Evolutionary conservation across 2,113 vertebrate species (phyloP).

Genomic region (Psephotus haematonotus): DNA sequence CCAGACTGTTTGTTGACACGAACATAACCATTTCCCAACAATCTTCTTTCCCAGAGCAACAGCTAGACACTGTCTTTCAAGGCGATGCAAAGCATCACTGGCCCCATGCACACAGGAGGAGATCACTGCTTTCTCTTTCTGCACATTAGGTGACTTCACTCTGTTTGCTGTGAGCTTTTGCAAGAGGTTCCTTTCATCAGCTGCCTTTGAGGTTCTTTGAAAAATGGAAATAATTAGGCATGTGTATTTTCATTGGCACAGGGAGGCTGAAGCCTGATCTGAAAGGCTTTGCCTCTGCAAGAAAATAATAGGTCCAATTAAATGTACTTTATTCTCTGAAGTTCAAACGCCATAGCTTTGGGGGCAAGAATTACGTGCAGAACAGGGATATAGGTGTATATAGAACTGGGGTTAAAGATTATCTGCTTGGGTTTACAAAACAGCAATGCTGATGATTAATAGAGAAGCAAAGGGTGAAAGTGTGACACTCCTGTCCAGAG

Average conservation of each 20-base stretch:
- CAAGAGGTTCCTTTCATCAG: slow-evolving; percentile 73
- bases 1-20: background rate
- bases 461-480: background rate
- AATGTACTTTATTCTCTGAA: slow-evolving; percentile 72
- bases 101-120: background rate
- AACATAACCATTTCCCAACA: background rate
- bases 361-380: slow-evolving; percentile 56
- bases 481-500: background rate
- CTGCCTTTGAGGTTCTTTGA: slow-evolving; percentile 72
- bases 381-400: background rate
- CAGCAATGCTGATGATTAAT: background rate
- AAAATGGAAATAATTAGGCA: slow-evolving; percentile 75
- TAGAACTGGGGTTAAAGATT: background rate
- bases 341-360: slow-evolving; percentile 66
- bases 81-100: background rate
- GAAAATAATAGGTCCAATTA: slow-evolving; percentile 74
- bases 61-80: background rate
- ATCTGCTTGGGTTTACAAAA: background rate
- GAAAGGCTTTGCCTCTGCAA: slow-evolving; percentile 67
- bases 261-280: slow-evolving; percentile 66
- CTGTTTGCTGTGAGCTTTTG: slow-evolving; percentile 63
- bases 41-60: background rate
- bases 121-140: slow-evolving; percentile 13
- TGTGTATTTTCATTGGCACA: slow-evolving; percentile 71
- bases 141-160: slow-evolving; percentile 57